Conservation (phyloP, 2,113 vertebrate genomes). For the Ophthalmotilapia sp. region DNA sequence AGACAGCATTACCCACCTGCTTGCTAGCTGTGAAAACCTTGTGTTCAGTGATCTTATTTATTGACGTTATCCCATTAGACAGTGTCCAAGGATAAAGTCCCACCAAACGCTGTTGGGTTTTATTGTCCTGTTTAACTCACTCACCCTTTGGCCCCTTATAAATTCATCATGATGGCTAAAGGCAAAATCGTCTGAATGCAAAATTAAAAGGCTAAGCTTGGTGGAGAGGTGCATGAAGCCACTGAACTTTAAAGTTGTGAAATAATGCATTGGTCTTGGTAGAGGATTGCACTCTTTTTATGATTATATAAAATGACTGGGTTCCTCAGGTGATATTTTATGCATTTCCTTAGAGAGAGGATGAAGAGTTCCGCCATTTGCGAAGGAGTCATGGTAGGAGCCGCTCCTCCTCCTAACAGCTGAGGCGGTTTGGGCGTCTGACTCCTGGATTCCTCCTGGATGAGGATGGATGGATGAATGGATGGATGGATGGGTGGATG, state of each 20-base stretch:
- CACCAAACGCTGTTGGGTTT: neutral
- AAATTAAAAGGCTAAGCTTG: neutral
- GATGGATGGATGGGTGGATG: fast-evolving
- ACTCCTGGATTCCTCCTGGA: neutral
- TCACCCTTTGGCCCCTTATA: neutral
- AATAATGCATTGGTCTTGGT: neutral
- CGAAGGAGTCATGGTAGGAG: neutral
- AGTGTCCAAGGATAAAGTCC: neutral
- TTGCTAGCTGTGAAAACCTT: neutral
- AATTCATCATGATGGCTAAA: neutral
- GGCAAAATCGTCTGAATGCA: neutral
- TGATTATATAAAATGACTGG: neutral
- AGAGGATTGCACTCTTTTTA: neutral
- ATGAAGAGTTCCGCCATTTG: neutral
- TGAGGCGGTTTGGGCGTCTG: neutral
- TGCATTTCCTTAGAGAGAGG: neutral
- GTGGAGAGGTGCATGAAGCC: neutral
- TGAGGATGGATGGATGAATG: fast-evolving
- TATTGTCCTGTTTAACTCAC: neutral
- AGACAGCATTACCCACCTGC: neutral
- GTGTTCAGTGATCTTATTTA: neutral
- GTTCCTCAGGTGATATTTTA: neutral
- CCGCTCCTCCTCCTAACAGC: neutral
- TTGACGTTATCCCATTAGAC: neutral
- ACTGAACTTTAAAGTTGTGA: neutral